phyloP scores from a whole-genome alignment of 2,113 vertebrate species.

The Coreoperca whiteheadi region DNA sequence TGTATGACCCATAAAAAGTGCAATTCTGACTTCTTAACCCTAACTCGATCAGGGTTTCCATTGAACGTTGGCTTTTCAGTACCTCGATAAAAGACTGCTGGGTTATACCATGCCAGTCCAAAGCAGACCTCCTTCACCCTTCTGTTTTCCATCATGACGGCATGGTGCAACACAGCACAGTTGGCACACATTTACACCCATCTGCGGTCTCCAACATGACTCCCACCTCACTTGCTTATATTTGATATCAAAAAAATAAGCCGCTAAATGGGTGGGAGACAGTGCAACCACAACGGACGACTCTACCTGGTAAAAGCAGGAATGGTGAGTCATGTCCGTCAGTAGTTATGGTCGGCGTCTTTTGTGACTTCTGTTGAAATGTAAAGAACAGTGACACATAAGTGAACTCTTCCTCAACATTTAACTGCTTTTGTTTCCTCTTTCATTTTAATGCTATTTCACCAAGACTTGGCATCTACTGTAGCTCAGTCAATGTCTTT shows the following conservation, averaged over 20 bases:
- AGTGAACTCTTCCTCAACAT: not conserved
- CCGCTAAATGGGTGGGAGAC: not conserved
- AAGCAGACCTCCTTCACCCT: constrained; percentile 44
- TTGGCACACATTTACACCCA: constrained; percentile 39
- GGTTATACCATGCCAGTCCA: constrained; percentile 49
- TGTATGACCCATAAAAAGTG: constrained; percentile 53
- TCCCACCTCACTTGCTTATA: constrained; percentile 11
- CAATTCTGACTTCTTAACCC: constrained; percentile 53
- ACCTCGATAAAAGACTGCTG: constrained; percentile 52
- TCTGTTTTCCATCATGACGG: constrained; percentile 32
- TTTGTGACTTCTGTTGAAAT: not conserved
- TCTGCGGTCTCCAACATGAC: constrained; percentile 47
- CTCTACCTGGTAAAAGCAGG: not conserved
- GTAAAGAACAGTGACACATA: not conserved
- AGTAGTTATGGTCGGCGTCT: not conserved
- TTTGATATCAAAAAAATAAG: not conserved
- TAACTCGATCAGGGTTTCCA: constrained; percentile 39
- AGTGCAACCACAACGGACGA: not conserved
- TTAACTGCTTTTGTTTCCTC: not conserved
- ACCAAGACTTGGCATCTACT: not conserved
- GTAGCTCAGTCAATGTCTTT: constrained; percentile 4
- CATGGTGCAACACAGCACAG: constrained; percentile 37
- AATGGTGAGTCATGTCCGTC: not conserved
- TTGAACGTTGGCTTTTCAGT: constrained; percentile 61
- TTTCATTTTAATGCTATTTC: constrained; percentile 1